Evolutionary conservation across 2,888 invertebrate species (phyloP), one percentile per base, ranked within the genome.

Genomic region (Epicampocera succincta): DNA sequence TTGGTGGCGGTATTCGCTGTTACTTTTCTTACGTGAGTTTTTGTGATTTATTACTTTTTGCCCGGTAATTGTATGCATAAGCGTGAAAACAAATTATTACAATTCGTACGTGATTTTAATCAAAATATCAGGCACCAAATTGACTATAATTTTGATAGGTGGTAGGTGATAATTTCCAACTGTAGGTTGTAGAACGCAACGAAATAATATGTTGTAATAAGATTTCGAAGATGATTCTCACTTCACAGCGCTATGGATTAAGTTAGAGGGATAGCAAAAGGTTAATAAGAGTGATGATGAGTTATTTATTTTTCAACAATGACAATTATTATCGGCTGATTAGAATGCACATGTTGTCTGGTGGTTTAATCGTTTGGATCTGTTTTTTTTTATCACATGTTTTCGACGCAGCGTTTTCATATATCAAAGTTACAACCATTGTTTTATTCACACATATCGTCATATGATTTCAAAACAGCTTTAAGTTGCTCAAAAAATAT

Each of bases 11-110:
- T 58, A 60, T 52, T 44, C 44, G 29, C 50, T 73, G 54, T 19
- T 68, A 33, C 60, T 17, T 40, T 72, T 13, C 4, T 52, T 75
- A 33, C 8, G 33, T 56, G 38, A 40, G 12, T 63, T 52, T 50
- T 73, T 69, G 21, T 82, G 68, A 76, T 79, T 80, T 83, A 76
- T 69, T 81, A 61, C 74, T 38, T 78, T 74, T 68, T 66, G 66
- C 58, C 33, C 65, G 80, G 66, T 78, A 81, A 79, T 83, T 77
- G 78, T 80, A 81, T 83, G 84, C 84, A 85, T 83, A 87, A 87
- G 87, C 89, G 89, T 87, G 88, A 87, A 87, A 82, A 87, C 86
- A 88, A 89, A 89, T 89, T 89, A 89, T 89, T 88, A 87, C 86
- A 86, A 85, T 85, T 87, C 85, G 88, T 89, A 89, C 90, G 90